Percentiles rank a stretch among this genome's conserved stretches.
Evolutionary conservation across 2,113 vertebrate species (phyloP).

Genomic region (Pteruthius melanotis): DNA sequence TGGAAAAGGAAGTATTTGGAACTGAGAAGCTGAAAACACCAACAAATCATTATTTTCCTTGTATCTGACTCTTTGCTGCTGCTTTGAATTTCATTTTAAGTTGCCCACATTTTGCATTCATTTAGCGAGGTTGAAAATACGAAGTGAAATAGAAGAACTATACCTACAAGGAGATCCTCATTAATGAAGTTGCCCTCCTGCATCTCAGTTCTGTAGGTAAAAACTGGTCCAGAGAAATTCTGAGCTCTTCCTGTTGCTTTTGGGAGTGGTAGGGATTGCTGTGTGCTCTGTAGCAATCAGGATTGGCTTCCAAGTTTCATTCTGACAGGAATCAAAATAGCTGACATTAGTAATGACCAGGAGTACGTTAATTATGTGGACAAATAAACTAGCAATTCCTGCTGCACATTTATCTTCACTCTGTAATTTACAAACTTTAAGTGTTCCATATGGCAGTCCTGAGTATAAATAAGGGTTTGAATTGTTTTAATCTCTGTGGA

Average conservation of each 20-base stretch:
- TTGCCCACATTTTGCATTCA: background rate
- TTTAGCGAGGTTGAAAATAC: background rate
- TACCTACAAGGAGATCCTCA: background rate
- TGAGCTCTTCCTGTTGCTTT: background rate
- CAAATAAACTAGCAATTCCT: background rate
- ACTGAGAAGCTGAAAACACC: background rate
- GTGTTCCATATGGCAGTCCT: background rate
- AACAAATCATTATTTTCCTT: background rate
- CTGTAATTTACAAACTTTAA: background rate
- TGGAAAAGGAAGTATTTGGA: background rate
- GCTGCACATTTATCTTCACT: slow-evolving; percentile 1
- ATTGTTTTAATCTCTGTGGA: background rate
- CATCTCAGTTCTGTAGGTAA: background rate
- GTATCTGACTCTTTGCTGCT: background rate
- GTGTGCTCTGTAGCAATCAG: background rate
- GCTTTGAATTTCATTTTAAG: background rate
- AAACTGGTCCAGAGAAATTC: background rate
- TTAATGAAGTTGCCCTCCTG: background rate
- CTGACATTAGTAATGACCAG: background rate
- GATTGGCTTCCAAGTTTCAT: background rate
- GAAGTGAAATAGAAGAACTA: background rate
- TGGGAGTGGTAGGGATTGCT: background rate
- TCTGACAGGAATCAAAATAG: background rate
- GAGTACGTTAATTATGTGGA: background rate
- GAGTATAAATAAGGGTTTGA: background rate